Conservation (phyloP, 2,888 invertebrate species). For the Apotomis betuletana region DNA sequence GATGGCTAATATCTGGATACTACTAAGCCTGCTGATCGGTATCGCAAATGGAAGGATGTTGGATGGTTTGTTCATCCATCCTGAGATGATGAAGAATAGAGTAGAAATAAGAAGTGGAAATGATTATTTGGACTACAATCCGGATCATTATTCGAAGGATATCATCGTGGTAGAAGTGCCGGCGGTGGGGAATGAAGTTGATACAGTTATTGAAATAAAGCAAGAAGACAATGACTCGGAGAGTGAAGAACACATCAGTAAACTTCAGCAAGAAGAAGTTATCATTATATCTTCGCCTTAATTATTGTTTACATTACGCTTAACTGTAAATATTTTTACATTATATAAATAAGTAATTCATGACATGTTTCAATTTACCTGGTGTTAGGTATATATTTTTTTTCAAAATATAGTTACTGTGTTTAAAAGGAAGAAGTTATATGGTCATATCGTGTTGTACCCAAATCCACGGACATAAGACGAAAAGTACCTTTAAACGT, state of each 20-base stretch:
- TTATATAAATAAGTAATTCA: background rate
- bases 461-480: too few relatives aligned
- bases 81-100: constrained; percentile 62
- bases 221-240: constrained; percentile 15
- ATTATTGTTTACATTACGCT: background rate
- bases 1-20: constrained; percentile 59
- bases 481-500: too few relatives aligned
- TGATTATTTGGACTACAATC: constrained; percentile 68
- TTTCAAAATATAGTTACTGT: too few relatives aligned
- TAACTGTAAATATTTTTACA: background rate
- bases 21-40: constrained; percentile 53
- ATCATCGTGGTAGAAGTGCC: constrained; percentile 46
- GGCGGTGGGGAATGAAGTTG: constrained; percentile 13
- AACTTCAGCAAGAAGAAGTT: constrained; percentile 16
- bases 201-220: constrained; percentile 46
- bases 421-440: too few relatives aligned
- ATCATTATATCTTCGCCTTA: constrained; percentile 28
- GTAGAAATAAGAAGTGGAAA: constrained; percentile 58
- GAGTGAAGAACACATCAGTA: background rate
- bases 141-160: constrained; percentile 48
- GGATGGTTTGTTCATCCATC: constrained; percentile 62
- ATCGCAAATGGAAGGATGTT: constrained; percentile 49
- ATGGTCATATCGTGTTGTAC: too few relatives aligned
- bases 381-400: background rate
- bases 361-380: background rate